Evolutionary conservation across 2,797 vertebrate genomes (phyloP), one percentile per base, ranked within the genome.

Genomic region (Chrysolophus pictus): DNA sequence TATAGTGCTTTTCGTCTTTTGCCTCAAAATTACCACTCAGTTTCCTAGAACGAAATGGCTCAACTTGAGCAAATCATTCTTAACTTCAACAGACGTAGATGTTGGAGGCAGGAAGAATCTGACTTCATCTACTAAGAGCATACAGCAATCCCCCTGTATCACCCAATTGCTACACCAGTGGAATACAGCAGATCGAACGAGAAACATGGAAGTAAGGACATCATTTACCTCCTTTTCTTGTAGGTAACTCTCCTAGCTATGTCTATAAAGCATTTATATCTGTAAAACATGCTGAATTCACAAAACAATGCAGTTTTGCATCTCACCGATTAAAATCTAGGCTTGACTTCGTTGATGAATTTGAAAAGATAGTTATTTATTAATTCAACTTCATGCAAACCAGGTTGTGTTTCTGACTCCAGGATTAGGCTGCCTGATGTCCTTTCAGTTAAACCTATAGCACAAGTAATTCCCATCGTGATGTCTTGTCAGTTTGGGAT

Each of bases 191-290:
- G 31, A 68, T 82, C 17, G 1, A 0, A 11, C 29, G 63, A 67
- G 35, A 42, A 73, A 37, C 8, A 14, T 0, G 0, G 11, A 19
- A 84, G 37, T 4, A 74, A 37, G 16, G 56, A 49, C 5, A 12
- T 17, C 10, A 35, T 22, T 44, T 28, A 42, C 4, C 3, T 6
- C 35, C 18, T 59, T 91, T 73, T 44, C 41, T 44, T 17, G 33
- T 31, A 79, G 33, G 71, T 46, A 82, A 70, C 5, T 8, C 9
- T n/a, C 5, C 4, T n/a, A 13, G 53, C 49, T 33, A 49, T 1
- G 1, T 26, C 19, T 46, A 53, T 16, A 63, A 77, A 87, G 31
- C 11, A 58, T 22, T 11, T 33, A 55, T 1, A 1, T 24, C 19
- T 44, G 44, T 21, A 63, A 77, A 88, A 33, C 13, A 58, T 2